phyloP scores from a whole-genome alignment of 2,888 invertebrate species.

The Habroteleia sp. region DNA sequence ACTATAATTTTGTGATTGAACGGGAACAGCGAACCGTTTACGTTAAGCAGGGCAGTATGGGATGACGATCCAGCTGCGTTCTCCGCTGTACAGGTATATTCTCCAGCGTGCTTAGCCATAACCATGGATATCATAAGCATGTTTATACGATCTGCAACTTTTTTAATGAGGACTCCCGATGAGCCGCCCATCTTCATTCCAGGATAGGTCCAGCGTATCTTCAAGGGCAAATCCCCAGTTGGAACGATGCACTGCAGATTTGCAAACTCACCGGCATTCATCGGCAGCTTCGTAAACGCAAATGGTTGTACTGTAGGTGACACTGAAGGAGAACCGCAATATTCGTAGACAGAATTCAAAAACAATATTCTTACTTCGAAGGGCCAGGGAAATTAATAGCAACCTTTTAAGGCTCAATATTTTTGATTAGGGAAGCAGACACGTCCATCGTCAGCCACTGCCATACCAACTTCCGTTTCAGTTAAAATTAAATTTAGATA shows the following conservation, averaged over 20 bases:
- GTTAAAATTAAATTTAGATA: constrained; percentile 6
- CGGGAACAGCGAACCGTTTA: constrained; percentile 80
- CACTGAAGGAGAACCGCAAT: constrained; percentile 74
- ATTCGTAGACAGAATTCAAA: constrained; percentile 63
- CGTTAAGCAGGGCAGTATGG: constrained; percentile 79
- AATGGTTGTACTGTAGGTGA: constrained; percentile 79
- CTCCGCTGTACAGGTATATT: constrained; percentile 81
- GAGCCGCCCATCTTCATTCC: constrained; percentile 79
- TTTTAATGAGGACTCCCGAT: constrained; percentile 79
- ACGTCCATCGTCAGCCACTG: constrained; percentile 73
- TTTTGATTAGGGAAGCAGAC: background rate
- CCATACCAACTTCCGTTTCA: constrained; percentile 70
- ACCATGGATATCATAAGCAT: constrained; percentile 87
- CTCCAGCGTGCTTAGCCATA: constrained; percentile 82
- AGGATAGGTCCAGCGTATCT: constrained; percentile 86
- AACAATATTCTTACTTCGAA: constrained; percentile 33
- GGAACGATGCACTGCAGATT: constrained; percentile 84
- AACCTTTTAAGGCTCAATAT: background rate
- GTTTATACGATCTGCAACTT: constrained; percentile 83
- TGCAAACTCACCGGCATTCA: constrained; percentile 84
- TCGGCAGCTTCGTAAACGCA: constrained; percentile 79
- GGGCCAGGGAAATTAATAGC: constrained; percentile 3
- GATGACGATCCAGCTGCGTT: constrained; percentile 81
- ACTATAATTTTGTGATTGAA: constrained; percentile 32
- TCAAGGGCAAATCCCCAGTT: constrained; percentile 88